Evolutionary conservation across 2,888 invertebrate genomes (phyloP), one percentile per base, ranked within the genome.

Genomic region (Andrena bucephala): DNA sequence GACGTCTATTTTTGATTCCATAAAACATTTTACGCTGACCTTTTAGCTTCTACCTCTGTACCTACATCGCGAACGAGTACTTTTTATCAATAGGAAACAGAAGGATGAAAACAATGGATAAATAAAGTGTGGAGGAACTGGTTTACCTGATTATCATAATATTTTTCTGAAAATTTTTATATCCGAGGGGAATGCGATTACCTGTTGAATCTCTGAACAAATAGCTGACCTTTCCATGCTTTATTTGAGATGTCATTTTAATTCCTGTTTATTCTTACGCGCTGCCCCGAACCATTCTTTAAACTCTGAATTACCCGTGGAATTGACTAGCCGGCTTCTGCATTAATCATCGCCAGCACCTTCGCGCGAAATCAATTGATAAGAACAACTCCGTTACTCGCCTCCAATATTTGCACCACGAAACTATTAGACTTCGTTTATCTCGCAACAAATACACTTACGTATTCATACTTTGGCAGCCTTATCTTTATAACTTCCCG

Each of bases 101-200:
- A 10, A 1, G 13, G 31, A 29, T 7, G 20, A 27, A 63, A 36
- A 10, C n/a, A 10, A 33, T 29, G 50, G 13, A 52, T 27, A n/a
- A 20, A 10, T 10, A n/a, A 67, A 20, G 8, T 31, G 13, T 8
- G 16, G 27, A 57, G 27, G 13, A 68, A 68, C 68, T 57, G 54
- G 68, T 68, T 68, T 68, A 27, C 24, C 54, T 16, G 16, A 57
- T 68, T 57, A 68, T 8, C 54, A 27, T 57, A 36, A 68, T 36
- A 68, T 68, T 42, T 27, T 54, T 68, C 33, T 36, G 0, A 8
- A 68, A 68, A 57, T 57, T 57, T 36, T 13, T 36, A 36, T 8
- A 36, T 27, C 6, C 27, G 1, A 57, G 36, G 27, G 1, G 68
- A 10, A 68, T 16, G 13, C 29, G n/a, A 20, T 33, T 31, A 36